phyloP scores from a whole-genome alignment of 2,797 vertebrate species.

The Furcifer pardalis region DNA sequence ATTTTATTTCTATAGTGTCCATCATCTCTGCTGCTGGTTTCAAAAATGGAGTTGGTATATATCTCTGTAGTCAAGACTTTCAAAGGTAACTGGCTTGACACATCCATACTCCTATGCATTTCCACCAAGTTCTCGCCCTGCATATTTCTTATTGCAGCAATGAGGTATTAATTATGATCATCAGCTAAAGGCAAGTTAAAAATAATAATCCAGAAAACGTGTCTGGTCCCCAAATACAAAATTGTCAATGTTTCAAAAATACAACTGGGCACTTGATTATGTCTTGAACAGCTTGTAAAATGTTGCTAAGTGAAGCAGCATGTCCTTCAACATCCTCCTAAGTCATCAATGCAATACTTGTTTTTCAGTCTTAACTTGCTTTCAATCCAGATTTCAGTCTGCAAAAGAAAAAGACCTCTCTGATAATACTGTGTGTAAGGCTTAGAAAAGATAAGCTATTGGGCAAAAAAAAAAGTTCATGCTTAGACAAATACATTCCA shows the following conservation, averaged over 20 bases:
- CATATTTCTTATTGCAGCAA: slow-evolving; percentile 25
- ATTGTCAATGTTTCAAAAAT: slow-evolving; percentile 37
- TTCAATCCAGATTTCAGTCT: slow-evolving; percentile 41
- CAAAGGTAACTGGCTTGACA: background rate
- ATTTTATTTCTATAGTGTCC: slow-evolving; percentile 1
- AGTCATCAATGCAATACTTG: background rate
- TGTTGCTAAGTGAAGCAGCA: slow-evolving; percentile 34
- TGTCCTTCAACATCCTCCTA: slow-evolving; percentile 58
- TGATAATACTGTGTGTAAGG: slow-evolving; percentile 43
- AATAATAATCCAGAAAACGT: background rate
- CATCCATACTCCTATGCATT: background rate
- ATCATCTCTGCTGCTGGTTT: background rate
- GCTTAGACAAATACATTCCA: slow-evolving; percentile 52
- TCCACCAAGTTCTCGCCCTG: slow-evolving; percentile 40
- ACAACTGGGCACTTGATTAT: slow-evolving; percentile 41
- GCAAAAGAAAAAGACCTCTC: slow-evolving; percentile 58
- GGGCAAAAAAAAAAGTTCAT: slow-evolving; percentile 33
- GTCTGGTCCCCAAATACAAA: slow-evolving; percentile 18
- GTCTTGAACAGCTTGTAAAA: slow-evolving; percentile 37
- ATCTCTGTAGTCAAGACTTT: background rate
- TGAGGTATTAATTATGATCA: background rate
- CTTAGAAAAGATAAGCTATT: slow-evolving; percentile 44
- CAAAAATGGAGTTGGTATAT: rapidly evolving
- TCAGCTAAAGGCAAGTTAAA: background rate
- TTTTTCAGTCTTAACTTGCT: slow-evolving; percentile 41